Conservation (phyloP, 1,140 invertebrate species). For the Rhopalosiphum maidis region DNA sequence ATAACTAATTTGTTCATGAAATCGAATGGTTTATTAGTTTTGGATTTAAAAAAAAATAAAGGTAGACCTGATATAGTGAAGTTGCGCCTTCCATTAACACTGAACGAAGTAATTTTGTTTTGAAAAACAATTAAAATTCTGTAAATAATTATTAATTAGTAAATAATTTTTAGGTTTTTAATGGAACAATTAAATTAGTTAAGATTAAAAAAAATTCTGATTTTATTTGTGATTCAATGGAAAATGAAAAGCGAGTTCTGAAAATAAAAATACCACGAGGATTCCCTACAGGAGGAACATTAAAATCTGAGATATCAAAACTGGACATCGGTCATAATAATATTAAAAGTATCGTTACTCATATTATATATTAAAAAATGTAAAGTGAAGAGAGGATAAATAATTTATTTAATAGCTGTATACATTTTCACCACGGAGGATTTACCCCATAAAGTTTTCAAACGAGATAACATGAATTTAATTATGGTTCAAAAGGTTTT, state of each 20-base stretch:
- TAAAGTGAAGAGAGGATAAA: background rate
- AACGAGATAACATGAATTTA: slow-evolving; percentile 76
- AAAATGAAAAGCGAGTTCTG: background rate
- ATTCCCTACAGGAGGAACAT: background rate
- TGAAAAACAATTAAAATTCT: background rate
- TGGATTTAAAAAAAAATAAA: background rate
- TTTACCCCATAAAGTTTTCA: slow-evolving; percentile 78
- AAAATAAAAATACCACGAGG: slow-evolving; percentile 21
- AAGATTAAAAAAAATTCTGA: background rate
- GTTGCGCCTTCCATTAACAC: background rate
- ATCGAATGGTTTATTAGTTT: background rate
- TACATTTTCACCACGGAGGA: slow-evolving; percentile 82
- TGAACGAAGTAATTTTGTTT: slow-evolving; percentile 27
- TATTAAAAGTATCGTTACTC: slow-evolving; percentile 22
- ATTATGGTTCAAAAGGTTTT: slow-evolving; percentile 68
- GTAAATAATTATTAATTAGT: background rate
- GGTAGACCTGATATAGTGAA: slow-evolving; percentile 63
- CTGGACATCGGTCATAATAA: background rate
- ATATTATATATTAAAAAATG: background rate
- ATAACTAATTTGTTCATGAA: slow-evolving; percentile 15
- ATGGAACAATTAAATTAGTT: background rate
- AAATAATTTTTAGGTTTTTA: slow-evolving; percentile 11
- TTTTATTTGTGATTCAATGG: background rate
- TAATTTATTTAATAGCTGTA: background rate
- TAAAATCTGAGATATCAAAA: background rate